A percentile compares a stretch with the other conserved stretches of the same genome.
Evolutionary conservation across 2,888 invertebrate species (phyloP).

Genomic region (Perdita meconis): DNA sequence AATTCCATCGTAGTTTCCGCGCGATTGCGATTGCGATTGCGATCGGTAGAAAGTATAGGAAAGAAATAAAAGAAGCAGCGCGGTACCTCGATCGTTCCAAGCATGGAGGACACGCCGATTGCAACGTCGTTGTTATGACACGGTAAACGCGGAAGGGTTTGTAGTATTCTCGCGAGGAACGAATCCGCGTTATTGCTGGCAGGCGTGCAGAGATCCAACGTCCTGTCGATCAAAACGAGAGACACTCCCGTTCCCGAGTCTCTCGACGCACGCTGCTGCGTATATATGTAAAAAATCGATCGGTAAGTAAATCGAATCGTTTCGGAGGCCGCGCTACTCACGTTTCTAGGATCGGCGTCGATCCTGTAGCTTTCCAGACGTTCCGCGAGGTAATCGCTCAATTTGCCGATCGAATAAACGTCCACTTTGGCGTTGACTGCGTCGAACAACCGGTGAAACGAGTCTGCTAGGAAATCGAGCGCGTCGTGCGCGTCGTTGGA

Average conservation of each 20-base stretch:
- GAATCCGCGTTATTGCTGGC: conserved; percentile 87
- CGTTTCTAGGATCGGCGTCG: conserved; percentile 84
- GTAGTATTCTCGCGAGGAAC: conserved; percentile 87
- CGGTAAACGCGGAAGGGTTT: conserved; percentile 87
- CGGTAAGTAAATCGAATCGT: neutral
- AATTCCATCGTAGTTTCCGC: neutral
- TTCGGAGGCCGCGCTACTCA: conserved; percentile 80
- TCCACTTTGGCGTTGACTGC: conserved; percentile 88
- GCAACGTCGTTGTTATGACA: conserved; percentile 88
- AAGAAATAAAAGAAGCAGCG: too few relatives aligned
- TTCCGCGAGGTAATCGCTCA: conserved; percentile 86
- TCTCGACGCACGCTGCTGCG: conserved; percentile 58
- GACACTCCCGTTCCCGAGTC: conserved; percentile 84
- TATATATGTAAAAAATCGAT: neutral
- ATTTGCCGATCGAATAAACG: conserved; percentile 87
- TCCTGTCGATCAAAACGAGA: conserved; percentile 87
- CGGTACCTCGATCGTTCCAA: conserved; percentile 70
- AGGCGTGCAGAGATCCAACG: conserved; percentile 88
- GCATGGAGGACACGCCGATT: conserved; percentile 88
- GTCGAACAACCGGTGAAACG: conserved; percentile 81
- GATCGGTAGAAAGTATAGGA: neutral
- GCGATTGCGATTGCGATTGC: too few relatives aligned
- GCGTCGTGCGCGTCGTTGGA: conserved; percentile 70
- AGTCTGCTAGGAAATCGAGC: conserved; percentile 77
- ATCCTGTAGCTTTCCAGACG: conserved; percentile 73